Conservation (phyloP, 1,140 invertebrate genomes). For the Leptinotarsa lineolata region DNA sequence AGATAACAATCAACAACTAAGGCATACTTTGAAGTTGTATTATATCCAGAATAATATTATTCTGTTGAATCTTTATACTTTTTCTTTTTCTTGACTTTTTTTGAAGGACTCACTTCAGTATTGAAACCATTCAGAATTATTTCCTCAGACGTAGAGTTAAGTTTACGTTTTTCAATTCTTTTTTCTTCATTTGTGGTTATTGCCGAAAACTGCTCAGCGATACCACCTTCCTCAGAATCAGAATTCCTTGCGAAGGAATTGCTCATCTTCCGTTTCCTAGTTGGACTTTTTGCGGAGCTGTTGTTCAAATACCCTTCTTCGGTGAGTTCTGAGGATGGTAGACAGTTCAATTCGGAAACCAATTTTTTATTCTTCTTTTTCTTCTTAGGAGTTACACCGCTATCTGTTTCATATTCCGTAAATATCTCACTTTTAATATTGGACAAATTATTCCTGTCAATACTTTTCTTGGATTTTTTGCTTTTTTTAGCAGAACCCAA, state of each 20-base stretch:
- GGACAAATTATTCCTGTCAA: neutral
- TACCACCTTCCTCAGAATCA: too few relatives aligned
- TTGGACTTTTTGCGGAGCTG: too few relatives aligned
- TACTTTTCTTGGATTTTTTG: constrained; percentile 13
- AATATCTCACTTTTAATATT: neutral
- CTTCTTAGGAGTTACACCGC: neutral
- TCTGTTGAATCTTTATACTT: neutral
- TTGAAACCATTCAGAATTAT: neutral
- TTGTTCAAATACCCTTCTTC: too few relatives aligned
- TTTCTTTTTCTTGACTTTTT: constrained; percentile 9
- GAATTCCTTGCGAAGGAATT: too few relatives aligned
- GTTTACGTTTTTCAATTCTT: neutral
- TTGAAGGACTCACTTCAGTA: neutral
- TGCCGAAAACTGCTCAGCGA: too few relatives aligned
- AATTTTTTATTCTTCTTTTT: neutral
- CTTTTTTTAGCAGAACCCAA: constrained; percentile 14
- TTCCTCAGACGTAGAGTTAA: neutral
- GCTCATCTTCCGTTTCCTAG: too few relatives aligned
- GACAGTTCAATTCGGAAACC: too few relatives aligned
- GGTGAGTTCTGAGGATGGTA: too few relatives aligned
- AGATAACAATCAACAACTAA: too few relatives aligned
- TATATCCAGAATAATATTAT: too few relatives aligned
- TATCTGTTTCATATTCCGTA: constrained; percentile 1
- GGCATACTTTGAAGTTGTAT: too few relatives aligned
- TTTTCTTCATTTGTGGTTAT: neutral